phyloP scores from a whole-genome alignment of 2,113 vertebrate genomes.

The Rhizomys pruinosus region DNA sequence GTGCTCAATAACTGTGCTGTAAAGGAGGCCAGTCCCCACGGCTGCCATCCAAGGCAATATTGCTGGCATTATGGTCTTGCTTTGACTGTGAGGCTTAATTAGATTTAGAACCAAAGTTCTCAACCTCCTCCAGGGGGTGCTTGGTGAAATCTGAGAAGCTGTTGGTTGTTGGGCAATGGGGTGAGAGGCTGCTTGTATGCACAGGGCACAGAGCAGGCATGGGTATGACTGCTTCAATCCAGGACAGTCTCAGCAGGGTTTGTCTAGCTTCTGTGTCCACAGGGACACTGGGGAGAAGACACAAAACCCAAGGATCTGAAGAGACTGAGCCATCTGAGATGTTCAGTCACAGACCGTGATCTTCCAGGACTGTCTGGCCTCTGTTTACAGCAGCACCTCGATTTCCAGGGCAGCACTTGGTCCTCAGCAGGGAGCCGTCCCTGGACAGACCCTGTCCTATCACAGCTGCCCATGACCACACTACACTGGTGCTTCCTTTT shows the following conservation, averaged over 20 bases:
- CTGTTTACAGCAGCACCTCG: not conserved
- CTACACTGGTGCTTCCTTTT: not conserved
- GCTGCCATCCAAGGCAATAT: not conserved
- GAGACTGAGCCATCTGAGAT: too few relatives aligned
- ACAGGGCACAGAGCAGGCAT: not conserved
- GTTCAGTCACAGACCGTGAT: not conserved
- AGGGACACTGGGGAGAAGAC: not conserved
- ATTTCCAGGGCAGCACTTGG: not conserved
- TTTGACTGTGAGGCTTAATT: not conserved
- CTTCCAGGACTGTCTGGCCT: not conserved
- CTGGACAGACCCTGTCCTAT: not conserved
- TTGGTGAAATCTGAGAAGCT: not conserved
- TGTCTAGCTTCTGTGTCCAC: not conserved
- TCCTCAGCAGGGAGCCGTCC: too few relatives aligned
- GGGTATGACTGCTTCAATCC: not conserved
- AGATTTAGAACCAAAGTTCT: not conserved
- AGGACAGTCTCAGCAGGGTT: not conserved
- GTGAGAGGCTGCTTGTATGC: not conserved
- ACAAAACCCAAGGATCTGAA: not conserved
- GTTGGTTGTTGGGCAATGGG: not conserved
- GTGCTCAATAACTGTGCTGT: not conserved
- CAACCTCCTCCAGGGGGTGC: too few relatives aligned
- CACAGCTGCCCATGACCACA: not conserved
- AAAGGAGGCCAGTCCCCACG: not conserved
- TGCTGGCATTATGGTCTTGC: too few relatives aligned